Evolutionary conservation across 2,113 vertebrate species (phyloP).

Genomic region (Collichthys lucidus): DNA sequence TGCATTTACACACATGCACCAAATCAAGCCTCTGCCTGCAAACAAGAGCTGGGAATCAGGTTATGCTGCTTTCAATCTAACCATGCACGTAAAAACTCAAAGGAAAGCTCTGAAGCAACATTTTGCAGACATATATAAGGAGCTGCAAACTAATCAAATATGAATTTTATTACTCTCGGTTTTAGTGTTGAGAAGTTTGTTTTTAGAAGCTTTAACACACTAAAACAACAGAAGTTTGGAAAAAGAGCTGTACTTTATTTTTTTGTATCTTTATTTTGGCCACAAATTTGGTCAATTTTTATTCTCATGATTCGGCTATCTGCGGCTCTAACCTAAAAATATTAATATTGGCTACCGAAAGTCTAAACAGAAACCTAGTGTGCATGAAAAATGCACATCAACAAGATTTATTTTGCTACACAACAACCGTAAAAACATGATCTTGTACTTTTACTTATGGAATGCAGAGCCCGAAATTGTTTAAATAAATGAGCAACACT

Average conservation of each 20-base stretch:
- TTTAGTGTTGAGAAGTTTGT: conserved; percentile 23
- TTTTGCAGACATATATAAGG: not conserved
- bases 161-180: conserved; percentile 1
- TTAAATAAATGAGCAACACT: not conserved
- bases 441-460: conserved; percentile 12
- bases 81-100: not conserved
- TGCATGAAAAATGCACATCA: not conserved
- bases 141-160: not conserved
- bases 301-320: not conserved
- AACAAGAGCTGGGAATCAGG: conserved; percentile 2
- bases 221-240: not conserved
- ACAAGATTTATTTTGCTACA: conserved; percentile 13
- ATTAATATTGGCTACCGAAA: conserved; percentile 7
- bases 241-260: not conserved
- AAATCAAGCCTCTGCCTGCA: not conserved
- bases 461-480: conserved; percentile 34
- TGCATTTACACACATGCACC: conserved; percentile 3
- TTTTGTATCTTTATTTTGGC: not conserved
- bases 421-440: conserved; percentile 13
- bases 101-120: not conserved
- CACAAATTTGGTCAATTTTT: not conserved
- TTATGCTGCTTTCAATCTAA: conserved; percentile 10
- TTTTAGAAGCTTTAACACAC: not conserved
- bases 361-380: conserved; percentile 2
- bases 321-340: conserved; percentile 2